Conservation (phyloP, 2,797 vertebrate genomes). For the Rhadinocentrus ornatus region DNA sequence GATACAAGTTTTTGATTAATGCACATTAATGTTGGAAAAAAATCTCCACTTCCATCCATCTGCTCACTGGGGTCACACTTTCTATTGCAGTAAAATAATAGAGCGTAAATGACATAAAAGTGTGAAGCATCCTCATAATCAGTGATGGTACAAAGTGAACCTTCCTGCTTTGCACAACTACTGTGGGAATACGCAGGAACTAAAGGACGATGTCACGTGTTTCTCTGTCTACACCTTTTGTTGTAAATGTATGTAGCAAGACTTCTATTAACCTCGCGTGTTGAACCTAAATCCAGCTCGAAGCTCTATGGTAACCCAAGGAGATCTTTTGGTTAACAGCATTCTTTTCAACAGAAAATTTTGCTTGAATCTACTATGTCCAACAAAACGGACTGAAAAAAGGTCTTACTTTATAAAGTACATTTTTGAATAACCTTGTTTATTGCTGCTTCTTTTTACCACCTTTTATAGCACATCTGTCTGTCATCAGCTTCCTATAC, state of each 20-base stretch:
- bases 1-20: neutral
- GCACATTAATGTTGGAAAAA: neutral
- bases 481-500: neutral
- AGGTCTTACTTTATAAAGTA: too few species aligned
- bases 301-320: too few species aligned
- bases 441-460: neutral
- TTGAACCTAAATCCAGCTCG: neutral
- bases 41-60: neutral
- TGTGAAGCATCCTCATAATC: neutral
- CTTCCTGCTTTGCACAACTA: neutral
- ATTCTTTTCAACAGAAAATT: neutral
- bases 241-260: neutral
- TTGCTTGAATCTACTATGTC: neutral
- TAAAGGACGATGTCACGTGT: neutral
- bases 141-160: neutral
- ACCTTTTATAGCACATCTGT: neutral
- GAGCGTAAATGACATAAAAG: neutral
- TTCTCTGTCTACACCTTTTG: slow-evolving; percentile 2
- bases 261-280: neutral
- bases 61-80: slow-evolving; percentile 3
- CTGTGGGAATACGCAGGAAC: neutral
- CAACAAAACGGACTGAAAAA: too few species aligned
- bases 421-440: neutral
- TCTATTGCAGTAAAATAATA: neutral
- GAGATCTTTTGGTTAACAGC: neutral